Evolutionary conservation across 2,113 vertebrate genomes (phyloP), one percentile per base, ranked within the genome.

Genomic region (Pelecanoides urinatrix): DNA sequence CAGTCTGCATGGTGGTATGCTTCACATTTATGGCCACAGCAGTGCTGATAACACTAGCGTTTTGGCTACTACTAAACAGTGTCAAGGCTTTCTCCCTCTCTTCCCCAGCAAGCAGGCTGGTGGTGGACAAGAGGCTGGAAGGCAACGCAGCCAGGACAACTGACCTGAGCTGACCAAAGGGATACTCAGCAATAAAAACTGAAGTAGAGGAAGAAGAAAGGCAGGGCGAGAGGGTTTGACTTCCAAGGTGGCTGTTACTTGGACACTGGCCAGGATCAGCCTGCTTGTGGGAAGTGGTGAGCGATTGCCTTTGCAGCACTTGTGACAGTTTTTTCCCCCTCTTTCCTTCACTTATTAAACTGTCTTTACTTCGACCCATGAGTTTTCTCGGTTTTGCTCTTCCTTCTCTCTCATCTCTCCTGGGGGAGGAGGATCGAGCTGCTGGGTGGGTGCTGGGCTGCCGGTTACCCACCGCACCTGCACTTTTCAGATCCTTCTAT

Each of bases 1-100:
- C 23, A 36, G 17, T 3, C 18, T 32, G 22, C 34, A 32, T 0
- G 2, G 58, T 7, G 16, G 18, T 4, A 11, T 13, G 12, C 27
- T 65, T 18, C 25, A n/a, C 36, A 13, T 56, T 5, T n/a, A 49
- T 40, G 50, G 34, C 8, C 56, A 66, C 25, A 61, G 71, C 38
- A 13, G 40, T 2, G 20, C 1, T 13, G 29, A 4, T 11, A 29
- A 38, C 56, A 30, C 42, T 18, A 4, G 34, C 3, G 11, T 13
- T 44, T 25, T 32, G 44, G 22, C 36, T 18, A 6, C 40, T 27
- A 45, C 50, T 36, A 3, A n/a, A 8, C n/a, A 32, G 16, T 1
- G 40, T 12, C 52, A 11, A 30, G 71, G 70, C 34, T 20, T 26
- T 27, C 45, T 21, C 11, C 7, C 30, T 10, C n/a, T 32, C 56